Evolutionary conservation across 2,797 vertebrate genomes (phyloP).

Genomic region (Micropoecilia bifurca): DNA sequence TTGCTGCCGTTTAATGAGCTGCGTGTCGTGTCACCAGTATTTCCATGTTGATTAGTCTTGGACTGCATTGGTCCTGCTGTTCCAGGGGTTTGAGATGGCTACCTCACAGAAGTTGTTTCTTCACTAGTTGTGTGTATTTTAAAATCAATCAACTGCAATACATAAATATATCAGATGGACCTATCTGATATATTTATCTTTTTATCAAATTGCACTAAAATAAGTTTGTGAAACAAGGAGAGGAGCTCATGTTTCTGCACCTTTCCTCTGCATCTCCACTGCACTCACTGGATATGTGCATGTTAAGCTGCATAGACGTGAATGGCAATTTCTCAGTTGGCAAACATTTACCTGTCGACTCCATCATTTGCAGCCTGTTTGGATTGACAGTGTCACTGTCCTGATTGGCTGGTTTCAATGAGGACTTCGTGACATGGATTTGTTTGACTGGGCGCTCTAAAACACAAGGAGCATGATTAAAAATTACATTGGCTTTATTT

Average conservation of each 20-base stretch:
- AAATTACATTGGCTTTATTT: slow-evolving; percentile 63
- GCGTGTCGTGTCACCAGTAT: slow-evolving; percentile 40
- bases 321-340: slow-evolving; percentile 71
- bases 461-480: slow-evolving; percentile 64
- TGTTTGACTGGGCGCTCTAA: slow-evolving; percentile 75
- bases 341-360: slow-evolving; percentile 64
- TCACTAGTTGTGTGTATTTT: background rate
- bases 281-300: slow-evolving; percentile 44
- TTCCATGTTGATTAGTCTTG: slow-evolving; percentile 12
- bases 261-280: slow-evolving; percentile 52
- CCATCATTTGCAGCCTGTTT: slow-evolving; percentile 74
- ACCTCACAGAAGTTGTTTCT: background rate
- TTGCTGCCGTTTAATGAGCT: slow-evolving; percentile 56
- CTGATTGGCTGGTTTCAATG: slow-evolving; percentile 73
- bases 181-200: background rate
- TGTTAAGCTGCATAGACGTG: slow-evolving; percentile 54
- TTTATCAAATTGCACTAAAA: slow-evolving; percentile 13
- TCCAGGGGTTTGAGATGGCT: background rate
- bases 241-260: background rate
- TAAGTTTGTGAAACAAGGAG: slow-evolving; percentile 12
- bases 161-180: background rate
- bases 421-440: slow-evolving; percentile 68
- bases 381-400: slow-evolving; percentile 66
- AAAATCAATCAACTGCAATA: background rate
- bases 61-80: background rate